phyloP scores from a whole-genome alignment of 2,797 vertebrate species.

The Apodemus agrarius region DNA sequence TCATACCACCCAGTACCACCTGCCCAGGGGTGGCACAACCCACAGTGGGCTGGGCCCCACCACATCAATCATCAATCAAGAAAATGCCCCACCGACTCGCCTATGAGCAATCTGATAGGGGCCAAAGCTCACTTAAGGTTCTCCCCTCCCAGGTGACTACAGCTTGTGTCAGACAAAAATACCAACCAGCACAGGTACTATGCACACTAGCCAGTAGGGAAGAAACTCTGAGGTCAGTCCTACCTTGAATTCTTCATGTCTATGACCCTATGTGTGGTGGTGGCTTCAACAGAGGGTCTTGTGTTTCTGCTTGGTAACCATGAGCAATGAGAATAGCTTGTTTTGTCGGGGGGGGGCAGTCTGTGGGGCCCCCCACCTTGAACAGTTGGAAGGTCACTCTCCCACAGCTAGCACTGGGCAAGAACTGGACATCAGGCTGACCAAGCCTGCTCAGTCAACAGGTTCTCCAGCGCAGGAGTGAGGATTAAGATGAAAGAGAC shows the following conservation, averaged over 20 bases:
- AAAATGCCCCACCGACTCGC: too few species aligned
- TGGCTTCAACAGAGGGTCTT: background rate
- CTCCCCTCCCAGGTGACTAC: too few species aligned
- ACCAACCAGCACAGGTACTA: background rate
- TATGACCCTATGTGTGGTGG: background rate
- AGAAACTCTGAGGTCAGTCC: background rate
- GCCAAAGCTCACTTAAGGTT: too few species aligned
- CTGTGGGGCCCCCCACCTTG: too few species aligned
- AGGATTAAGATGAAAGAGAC: too few species aligned
- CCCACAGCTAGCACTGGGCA: background rate
- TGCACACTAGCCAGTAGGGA: background rate
- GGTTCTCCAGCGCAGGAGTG: too few species aligned
- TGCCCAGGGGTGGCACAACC: background rate
- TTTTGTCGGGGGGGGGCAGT: background rate
- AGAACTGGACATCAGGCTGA: background rate
- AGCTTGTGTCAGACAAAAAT: too few species aligned
- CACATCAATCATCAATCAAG: too few species aligned
- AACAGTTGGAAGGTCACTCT: background rate
- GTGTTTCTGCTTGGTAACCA: background rate
- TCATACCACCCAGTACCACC: background rate
- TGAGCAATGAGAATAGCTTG: background rate
- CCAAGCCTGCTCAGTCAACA: too few species aligned
- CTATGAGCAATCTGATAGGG: too few species aligned
- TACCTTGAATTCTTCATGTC: background rate
- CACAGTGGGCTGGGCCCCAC: background rate